Evolutionary conservation across 2,797 vertebrate species (phyloP).

Genomic region (Poeciliopsis turneri): DNA sequence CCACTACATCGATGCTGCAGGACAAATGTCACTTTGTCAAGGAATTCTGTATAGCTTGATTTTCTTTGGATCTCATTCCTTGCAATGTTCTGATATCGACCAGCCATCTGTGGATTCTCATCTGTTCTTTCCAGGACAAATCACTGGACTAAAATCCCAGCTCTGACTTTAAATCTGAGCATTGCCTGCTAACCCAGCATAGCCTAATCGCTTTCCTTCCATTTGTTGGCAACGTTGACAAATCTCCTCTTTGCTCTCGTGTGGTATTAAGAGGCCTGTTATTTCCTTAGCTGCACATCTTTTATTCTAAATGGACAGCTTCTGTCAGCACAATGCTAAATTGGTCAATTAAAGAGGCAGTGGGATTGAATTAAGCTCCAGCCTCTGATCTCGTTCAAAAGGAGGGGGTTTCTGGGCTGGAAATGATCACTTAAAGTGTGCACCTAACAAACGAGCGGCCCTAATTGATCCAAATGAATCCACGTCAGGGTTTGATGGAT

Average conservation of each 20-base stretch:
- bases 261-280: conserved; percentile 78
- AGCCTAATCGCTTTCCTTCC: conserved; percentile 65
- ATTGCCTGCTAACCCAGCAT: conserved; percentile 52
- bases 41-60: not conserved
- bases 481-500: conserved; percentile 74
- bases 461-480: conserved; percentile 83
- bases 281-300: conserved; percentile 77
- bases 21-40: not conserved
- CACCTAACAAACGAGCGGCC: conserved; percentile 74
- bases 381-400: conserved; percentile 71
- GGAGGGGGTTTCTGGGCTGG: conserved; percentile 65
- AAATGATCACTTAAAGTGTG: conserved; percentile 76
- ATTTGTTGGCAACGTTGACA: conserved; percentile 72
- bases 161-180: conserved; percentile 28
- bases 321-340: conserved; percentile 82
- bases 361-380: conserved; percentile 82
- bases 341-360: conserved; percentile 81
- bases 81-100: conserved; percentile 29
- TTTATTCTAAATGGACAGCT: conserved; percentile 81
- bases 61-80: not conserved
- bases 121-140: conserved; percentile 21
- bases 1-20: not conserved
- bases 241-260: conserved; percentile 72
- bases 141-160: conserved; percentile 22
- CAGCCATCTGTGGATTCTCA: conserved; percentile 7